Conservation (phyloP, 2,113 vertebrate species). For the Crotalus helleri region DNA sequence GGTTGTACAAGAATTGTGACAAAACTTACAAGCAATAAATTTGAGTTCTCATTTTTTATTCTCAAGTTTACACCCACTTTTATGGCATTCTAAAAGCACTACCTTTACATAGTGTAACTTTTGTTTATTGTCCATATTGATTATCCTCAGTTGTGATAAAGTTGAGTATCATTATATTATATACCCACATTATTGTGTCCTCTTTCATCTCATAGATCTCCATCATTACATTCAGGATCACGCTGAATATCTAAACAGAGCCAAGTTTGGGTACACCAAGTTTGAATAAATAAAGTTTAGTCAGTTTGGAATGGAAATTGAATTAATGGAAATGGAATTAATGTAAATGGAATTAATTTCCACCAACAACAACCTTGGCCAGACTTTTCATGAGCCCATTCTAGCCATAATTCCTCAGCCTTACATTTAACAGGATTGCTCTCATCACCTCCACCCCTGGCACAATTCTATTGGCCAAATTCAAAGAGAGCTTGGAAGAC, state of each 20-base stretch:
- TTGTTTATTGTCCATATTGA: neutral
- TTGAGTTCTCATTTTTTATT: neutral
- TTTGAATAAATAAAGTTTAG: neutral
- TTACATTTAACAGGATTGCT: neutral
- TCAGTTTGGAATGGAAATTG: neutral
- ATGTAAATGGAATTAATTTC: neutral
- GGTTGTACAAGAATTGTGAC: neutral
- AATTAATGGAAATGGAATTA: neutral
- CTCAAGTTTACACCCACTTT: neutral
- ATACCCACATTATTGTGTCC: neutral
- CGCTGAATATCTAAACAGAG: neutral
- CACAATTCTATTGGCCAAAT: neutral
- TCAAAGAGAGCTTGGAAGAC: neutral
- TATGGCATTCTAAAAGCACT: neutral
- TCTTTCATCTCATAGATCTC: neutral
- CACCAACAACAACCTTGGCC: neutral
- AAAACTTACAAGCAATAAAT: neutral
- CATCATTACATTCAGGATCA: neutral
- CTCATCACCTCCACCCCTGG: neutral
- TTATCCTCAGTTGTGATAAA: neutral
- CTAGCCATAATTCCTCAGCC: neutral
- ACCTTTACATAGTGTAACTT: neutral
- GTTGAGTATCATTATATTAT: neutral
- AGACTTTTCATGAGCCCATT: neutral
- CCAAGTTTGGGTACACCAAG: neutral